Evolutionary conservation across 2,888 invertebrate genomes (phyloP), one percentile per base, ranked within the genome.

Genomic region (Ypsolopha scabrella): DNA sequence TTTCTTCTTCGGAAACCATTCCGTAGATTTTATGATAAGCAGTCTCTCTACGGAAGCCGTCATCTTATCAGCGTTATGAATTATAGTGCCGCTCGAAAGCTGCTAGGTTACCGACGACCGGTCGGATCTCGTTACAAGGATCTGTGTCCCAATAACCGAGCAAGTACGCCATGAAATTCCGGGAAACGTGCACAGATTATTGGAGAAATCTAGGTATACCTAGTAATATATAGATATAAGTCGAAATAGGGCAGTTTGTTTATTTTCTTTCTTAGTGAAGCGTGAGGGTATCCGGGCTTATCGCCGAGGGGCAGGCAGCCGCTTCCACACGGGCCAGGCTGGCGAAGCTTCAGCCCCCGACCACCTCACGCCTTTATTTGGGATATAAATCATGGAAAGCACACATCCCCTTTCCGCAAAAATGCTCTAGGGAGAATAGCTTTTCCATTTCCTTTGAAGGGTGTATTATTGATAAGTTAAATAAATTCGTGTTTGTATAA

Each of bases 381-480:
- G 74, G 72, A 74, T 73, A 82, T 85, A 83, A 83, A 85, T 85
- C 81, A 82, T 81, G 72, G 67, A 69, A 75, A 81, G 80, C 79
- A 80, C 82, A 81, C 79, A 82, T 82, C 81, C 77, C 76, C 81
- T 81, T 70, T 81, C 78, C 74, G 64, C 76, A 75, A 54, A 78
- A 79, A 75, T 73, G 70, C 68, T 76, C 61, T 62, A 65, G 68
- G 74, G 68, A 59, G 72, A 77, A 77, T 77, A 46, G 52, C 54
- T 54, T 52, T 52, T 52, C 68, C 72, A 75, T 80, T 79, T 77
- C 76, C 72, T 72, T 68, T 65, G 61, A 67, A 58, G 65, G 62
- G 58, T 61, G 64, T 58, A 60, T 64, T 72, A 72, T 74, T 72
- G 70, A 72, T 72, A 70, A 68, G 65, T 67, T 62, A 67, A 69